Evolutionary conservation across 2,113 vertebrate genomes (phyloP), one percentile per base, ranked within the genome.

Genomic region (Morone saxatilis): DNA sequence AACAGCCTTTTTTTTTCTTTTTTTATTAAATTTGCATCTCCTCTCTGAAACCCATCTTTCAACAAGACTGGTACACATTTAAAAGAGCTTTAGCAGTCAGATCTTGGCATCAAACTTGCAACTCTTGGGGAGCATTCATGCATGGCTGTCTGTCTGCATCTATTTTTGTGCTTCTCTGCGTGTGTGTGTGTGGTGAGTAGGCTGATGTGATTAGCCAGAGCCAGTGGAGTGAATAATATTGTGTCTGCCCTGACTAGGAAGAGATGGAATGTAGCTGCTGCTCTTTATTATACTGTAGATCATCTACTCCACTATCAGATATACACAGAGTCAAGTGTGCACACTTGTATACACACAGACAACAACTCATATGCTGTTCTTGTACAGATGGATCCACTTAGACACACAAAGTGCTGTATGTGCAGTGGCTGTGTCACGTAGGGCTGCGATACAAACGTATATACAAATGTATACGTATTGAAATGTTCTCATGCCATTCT

Each of bases 201-300:
- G 76, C 89, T 92, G 88, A 90, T 88, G 90, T 91, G 89, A 94
- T 93, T 91, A 93, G 84, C 88, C 92, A 91, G 76, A 86, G 83
- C 83, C 89, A 92, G 90, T 90, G 90, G 88, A 93, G 91, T 93
- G 90, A 89, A 89, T 85, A 91, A 93, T 92, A 90, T 92, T 88
- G 83, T 89, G 89, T 89, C 90, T 88, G 79, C 86, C 88, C 54
- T 0, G 56, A 89, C 69, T 36, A 76, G 57, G 74, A 90, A 71
- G 83, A 86, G 81, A 71, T 66, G 89, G 84, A 91, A 89, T 92
- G 78, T 82, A 85, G 71, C 83, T 75, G 83, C 84, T 84, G 78
- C 81, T 90, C 70, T 89, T 86, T 91, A 89, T 92, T 88, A 91
- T 88, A 62, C 76, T 72, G 68, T 47, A 90, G 72, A 76, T 87